Percentiles rank a stretch among this genome's conserved stretches.
These are phyloP conservation scores for Caranx melampygus DNA, from an alignment of 2,113 vertebrate species.

Conservation along the genomic window DNA sequence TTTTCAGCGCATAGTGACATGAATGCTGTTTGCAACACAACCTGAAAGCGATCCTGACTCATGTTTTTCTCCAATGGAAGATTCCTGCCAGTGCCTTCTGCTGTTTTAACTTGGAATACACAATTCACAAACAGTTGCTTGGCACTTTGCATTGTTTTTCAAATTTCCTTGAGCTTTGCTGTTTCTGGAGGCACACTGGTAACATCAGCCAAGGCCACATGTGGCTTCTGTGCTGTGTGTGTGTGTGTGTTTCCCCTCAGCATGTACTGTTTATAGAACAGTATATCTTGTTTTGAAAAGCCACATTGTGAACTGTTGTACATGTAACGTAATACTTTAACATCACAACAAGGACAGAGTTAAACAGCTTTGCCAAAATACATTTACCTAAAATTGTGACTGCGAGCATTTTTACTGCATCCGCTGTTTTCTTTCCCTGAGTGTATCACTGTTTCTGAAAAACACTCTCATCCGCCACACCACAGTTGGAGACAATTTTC, in stretches of 20 bases:
- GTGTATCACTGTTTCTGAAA: not conserved
- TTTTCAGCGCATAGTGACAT: not conserved
- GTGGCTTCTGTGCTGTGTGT: not conserved
- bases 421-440: not conserved
- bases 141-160: not conserved
- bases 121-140: not conserved
- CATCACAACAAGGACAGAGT: not conserved
- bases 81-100: not conserved
- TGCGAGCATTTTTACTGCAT: not conserved
- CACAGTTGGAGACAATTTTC: not conserved
- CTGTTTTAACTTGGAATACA: not conserved
- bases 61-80: not conserved
- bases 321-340: not conserved
- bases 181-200: not conserved
- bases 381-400: not conserved
- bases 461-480: not conserved
- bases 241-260: not conserved
- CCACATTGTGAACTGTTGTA: not conserved
- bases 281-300: not conserved
- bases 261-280: not conserved
- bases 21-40: not conserved
- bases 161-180: not conserved
- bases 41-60: not conserved
- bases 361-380: not conserved
- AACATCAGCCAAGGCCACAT: not conserved